Base-by-base conservation (phyloP, 2,888 invertebrate species). In the Iphiclides podalirius region DNA sequence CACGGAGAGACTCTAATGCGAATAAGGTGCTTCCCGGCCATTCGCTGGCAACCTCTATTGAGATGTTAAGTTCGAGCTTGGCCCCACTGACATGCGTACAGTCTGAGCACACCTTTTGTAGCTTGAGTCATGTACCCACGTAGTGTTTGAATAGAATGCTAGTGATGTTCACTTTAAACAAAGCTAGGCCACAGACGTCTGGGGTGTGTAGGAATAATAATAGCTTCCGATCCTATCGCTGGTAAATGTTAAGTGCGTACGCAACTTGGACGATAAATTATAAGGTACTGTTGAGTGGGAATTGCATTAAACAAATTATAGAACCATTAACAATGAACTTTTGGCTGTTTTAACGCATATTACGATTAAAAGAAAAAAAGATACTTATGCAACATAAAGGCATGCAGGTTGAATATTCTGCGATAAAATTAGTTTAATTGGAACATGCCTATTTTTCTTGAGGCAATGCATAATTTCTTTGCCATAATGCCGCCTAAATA, bases 141-240 rank as follows among this genome's bases (percentile, higher is more conserved):
- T 65, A 66, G 58, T 68, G 69, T 71, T 75, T 78, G 72, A 77
- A 80, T 79, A 72, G 76, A 73, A 76, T 73, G 76, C 72, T 66
- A 64, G 61, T 66, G 67, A 75, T 78, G 77, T 75, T 71, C 66
- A 56, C 59, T 55, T 59, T 52, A 59, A 62, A 60, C 63, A 63
- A 65, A 63, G 63, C 57, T 51, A 44, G 61, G n/a, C n/a, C 63
- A 60, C 59, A 61, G 61, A 65, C 61, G 56, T 60, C 49, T 60
- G 47, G 59, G 60, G 61, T 56, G 53, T 52, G 57, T 58, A 60
- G 62, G 61, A 59, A 59, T 61, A n/a, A n/a, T n/a, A 49, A 55
- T 60, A 54, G 55, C 47, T 56, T 42, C 47, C 52, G 59, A 57
- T 60, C 56, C 43, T 52, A 56, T 55, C 48, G 52, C 52, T 39